Base-by-base conservation (phyloP, 2,888 invertebrate species). In the Cantharis rustica region DNA sequence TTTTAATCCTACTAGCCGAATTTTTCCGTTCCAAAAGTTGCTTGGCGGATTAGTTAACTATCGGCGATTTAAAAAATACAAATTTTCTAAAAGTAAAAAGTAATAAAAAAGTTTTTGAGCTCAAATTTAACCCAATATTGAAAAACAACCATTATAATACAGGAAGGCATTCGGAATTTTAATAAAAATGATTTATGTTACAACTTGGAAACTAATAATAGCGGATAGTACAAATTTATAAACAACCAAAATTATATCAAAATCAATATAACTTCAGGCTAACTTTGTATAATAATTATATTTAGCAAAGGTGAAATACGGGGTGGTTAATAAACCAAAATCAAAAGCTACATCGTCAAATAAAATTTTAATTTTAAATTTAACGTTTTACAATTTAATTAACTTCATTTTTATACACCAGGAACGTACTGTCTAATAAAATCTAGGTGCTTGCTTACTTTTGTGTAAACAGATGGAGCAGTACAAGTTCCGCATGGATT, bases 391-490 rank as follows among this genome's bases (percentile, higher is more conserved):
- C n/a, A 23, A 20, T 66, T 66, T 9, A 17, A 17, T 31, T 0
- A 31, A 17, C 11, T 16, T 20, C 13, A 16, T n/a, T 7, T 47
- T 47, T n/a, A 47, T 10, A 74, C 62, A 66, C 61, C 75, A 27
- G 17, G 15, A 17, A 75, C 75, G 20, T 71, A 26, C 16, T 71
- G n/a, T 9, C 15, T 15, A 23, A 91, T 90, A 80, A 90, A 91
- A 80, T 89, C 88, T 64, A 89, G 83, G 79, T 89, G 90, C 16
- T 86, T 84, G 4, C 89, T 88, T 0, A 90, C 90, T 80, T 90
- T 90, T 0, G 90, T 90, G 80, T 89, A 91, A 1, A 91, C 90
- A 1, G 90, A 90, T 0, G 91, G 91, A 2, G 90, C 89, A 4
- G 90, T 90, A 73, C 82, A 85, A 68, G 86, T 85, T 1, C 91